phyloP scores from a whole-genome alignment of 2,888 invertebrate species.

The Microdon myrmicae region DNA sequence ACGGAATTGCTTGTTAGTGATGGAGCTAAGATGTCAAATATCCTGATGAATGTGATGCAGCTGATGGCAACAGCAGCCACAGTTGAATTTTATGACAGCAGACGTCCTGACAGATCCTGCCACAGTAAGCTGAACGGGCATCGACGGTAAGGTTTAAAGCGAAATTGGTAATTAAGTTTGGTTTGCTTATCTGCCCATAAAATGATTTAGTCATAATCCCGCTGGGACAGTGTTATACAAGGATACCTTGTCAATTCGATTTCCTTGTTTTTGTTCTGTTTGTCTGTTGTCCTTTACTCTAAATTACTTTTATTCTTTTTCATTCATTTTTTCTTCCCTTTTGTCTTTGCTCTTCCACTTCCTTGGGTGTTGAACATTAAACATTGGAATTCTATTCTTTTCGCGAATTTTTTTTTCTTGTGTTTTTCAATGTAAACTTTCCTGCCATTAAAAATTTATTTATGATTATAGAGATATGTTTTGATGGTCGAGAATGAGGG shows the following conservation, averaged over 20 bases:
- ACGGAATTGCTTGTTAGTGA: slow-evolving; percentile 16
- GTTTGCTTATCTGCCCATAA: slow-evolving; percentile 42
- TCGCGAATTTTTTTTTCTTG: no score
- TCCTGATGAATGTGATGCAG: slow-evolving; percentile 27
- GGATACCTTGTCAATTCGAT: slow-evolving; percentile 4
- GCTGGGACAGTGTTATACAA: slow-evolving; percentile 36
- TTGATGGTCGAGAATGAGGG: no score
- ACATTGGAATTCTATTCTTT: no score
- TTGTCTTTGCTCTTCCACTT: no score
- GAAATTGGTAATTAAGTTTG: slow-evolving; percentile 40
- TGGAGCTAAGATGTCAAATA: slow-evolving; percentile 36
- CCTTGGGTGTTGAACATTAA: no score
- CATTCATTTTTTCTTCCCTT: no score
- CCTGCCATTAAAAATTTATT: no score
- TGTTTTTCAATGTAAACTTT: no score
- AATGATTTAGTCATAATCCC: slow-evolving; percentile 48
- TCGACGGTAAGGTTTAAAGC: slow-evolving; percentile 9
- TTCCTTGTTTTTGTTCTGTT: not conserved
- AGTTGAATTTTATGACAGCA: slow-evolving; percentile 3
- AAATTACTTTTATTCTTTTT: no score
- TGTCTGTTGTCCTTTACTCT: no score
- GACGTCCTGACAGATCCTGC: slow-evolving; percentile 6
- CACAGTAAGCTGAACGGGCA: slow-evolving; percentile 12
- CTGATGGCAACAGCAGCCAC: not conserved
- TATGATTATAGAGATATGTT: no score